Evolutionary conservation across 1,140 invertebrate genomes (phyloP).

Genomic region (Lanistes nyassanus): DNA sequence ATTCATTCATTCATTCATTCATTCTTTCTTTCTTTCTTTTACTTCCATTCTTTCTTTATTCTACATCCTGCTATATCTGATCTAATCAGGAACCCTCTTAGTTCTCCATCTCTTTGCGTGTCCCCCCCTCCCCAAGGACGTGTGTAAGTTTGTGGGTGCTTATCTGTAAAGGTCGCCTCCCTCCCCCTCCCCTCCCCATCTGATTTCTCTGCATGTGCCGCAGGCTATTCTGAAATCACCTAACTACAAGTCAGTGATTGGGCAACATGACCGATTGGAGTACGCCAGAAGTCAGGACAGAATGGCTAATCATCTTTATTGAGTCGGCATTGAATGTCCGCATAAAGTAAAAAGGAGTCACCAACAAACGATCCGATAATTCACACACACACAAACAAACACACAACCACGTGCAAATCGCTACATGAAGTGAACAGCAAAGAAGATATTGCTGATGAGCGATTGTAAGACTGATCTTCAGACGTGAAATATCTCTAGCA

Average conservation of each 20-base stretch:
- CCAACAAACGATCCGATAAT: not conserved
- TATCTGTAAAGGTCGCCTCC: not conserved
- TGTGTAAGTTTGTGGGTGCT: slow-evolving; percentile 4
- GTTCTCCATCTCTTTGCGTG: not conserved
- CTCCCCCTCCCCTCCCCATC: not conserved
- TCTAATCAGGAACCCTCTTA: no score
- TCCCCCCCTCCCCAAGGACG: not conserved
- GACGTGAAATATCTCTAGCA: no score
- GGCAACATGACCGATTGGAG: no score
- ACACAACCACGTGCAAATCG: not conserved
- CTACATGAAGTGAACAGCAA: no score
- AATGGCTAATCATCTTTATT: no score
- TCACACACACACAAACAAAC: not conserved
- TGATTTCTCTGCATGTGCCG: not conserved
- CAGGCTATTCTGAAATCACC: no score
- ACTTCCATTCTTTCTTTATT: not conserved
- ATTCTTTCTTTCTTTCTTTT: not conserved
- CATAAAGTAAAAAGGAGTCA: not conserved
- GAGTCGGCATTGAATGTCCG: no score
- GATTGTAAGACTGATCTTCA: no score
- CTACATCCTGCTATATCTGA: no score
- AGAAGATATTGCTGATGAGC: no score
- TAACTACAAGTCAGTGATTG: no score
- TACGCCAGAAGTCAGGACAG: no score
- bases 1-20: not conserved